Evolutionary conservation across 1,140 invertebrate species (phyloP).

Genomic region (Drosophila tropicalis): DNA sequence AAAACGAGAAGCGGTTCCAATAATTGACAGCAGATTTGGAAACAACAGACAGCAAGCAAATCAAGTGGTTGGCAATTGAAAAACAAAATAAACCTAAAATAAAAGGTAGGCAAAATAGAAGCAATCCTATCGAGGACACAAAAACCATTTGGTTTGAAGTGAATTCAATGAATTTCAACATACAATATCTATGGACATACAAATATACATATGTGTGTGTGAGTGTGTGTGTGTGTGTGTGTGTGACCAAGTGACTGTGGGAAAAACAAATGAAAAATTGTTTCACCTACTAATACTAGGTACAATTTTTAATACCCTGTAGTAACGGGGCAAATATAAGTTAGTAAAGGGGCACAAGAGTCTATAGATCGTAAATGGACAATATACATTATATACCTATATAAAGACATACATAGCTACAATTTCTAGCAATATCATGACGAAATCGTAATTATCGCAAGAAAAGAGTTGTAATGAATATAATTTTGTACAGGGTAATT

Average conservation of each 20-base stretch:
- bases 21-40: conserved; percentile 30
- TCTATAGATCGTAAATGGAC: neutral
- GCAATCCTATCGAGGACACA: conserved; percentile 15
- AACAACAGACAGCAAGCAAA: conserved; percentile 32
- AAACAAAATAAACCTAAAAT: conserved; percentile 9
- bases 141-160: conserved; percentile 37
- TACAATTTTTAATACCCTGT: neutral
- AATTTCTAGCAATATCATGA: too few relatives aligned
- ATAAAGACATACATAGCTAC: too few relatives aligned
- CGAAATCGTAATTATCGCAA: too few relatives aligned
- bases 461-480: too few relatives aligned
- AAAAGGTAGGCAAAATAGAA: conserved; percentile 10
- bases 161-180: conserved; percentile 47
- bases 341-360: neutral
- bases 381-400: too few relatives aligned
- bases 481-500: neutral
- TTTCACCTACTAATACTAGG: conserved; percentile 27
- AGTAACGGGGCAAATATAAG: neutral
- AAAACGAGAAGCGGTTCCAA: conserved; percentile 8
- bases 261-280: conserved; percentile 40
- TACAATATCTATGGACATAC: neutral
- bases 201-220: conserved; percentile 2
- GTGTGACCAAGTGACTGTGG: conserved; percentile 21
- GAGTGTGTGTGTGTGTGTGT: neutral
- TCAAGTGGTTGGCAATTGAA: conserved; percentile 49